These are phyloP conservation scores for Hymenopus coronatus DNA, from an alignment of 2,888 invertebrate species.

Conservation along the genomic window DNA sequence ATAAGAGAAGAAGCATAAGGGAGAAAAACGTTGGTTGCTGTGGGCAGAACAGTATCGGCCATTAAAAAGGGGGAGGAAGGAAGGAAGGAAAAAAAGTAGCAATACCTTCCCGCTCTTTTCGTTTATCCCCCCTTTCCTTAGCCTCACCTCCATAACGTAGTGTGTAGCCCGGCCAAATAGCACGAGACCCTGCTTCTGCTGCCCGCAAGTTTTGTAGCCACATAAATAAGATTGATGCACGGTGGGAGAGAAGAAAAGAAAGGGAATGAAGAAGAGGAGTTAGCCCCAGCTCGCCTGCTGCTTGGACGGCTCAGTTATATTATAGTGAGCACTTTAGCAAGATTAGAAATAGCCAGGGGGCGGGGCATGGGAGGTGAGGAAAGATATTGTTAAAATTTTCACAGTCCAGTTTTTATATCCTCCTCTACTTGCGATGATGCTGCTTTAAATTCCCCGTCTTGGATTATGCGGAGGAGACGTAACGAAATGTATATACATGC, in stretches of 20 bases:
- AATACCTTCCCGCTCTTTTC: neutral
- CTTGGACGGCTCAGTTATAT: neutral
- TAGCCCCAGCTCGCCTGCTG: neutral
- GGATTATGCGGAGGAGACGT: neutral
- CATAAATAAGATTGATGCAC: constrained; percentile 51
- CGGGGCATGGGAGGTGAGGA: neutral
- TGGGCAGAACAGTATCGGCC: constrained; percentile 13
- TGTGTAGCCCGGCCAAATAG: constrained; percentile 23
- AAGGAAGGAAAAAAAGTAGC: neutral
- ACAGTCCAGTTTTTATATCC: constrained; percentile 15
- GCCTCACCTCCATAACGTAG: neutral
- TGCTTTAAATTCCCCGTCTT: neutral
- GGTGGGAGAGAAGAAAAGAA: constrained; percentile 11
- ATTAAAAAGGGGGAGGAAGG: constrained; percentile 11
- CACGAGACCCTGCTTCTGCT: constrained; percentile 31
- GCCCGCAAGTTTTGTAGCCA: constrained; percentile 47
- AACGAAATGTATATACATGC: neutral
- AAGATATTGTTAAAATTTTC: constrained; percentile 26
- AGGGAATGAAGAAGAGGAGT: neutral
- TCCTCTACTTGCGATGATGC: neutral
- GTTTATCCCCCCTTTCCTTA: neutral
- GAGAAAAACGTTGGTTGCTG: neutral
- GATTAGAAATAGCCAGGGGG: constrained; percentile 32
- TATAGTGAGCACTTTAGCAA: constrained; percentile 31
- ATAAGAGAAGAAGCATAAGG: constrained; percentile 16